Conservation (phyloP, 2,113 vertebrate genomes). For the Hemicordylus capensis region DNA sequence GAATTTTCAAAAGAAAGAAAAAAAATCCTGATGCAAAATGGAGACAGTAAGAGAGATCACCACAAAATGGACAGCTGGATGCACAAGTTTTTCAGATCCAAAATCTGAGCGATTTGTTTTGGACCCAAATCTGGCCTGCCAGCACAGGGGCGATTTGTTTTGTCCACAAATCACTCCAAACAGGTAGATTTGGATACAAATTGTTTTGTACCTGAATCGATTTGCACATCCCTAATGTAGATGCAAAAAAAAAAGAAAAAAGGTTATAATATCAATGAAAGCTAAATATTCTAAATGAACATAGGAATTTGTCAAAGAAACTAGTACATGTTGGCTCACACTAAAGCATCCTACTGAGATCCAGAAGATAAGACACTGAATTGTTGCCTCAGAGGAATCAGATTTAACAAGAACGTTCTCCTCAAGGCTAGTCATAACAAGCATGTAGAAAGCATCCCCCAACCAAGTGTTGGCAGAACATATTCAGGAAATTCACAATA, state of each 20-base stretch:
- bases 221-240: too few relatives aligned
- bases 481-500: constrained; percentile 1
- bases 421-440: not conserved
- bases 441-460: not conserved
- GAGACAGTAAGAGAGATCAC: too few relatives aligned
- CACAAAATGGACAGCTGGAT: too few relatives aligned
- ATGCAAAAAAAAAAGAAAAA: not conserved
- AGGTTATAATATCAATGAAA: not conserved
- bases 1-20: too few relatives aligned
- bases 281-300: not conserved
- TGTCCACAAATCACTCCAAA: too few relatives aligned
- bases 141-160: too few relatives aligned
- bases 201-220: too few relatives aligned
- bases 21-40: too few relatives aligned
- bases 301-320: not conserved
- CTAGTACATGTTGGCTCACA: not conserved
- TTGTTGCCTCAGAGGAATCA: not conserved
- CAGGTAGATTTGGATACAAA: too few relatives aligned
- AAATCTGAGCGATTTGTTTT: too few relatives aligned
- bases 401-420: not conserved
- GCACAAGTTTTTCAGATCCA: too few relatives aligned
- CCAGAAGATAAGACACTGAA: not conserved
- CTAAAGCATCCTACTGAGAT: not conserved
- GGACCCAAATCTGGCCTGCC: too few relatives aligned
- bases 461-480: not conserved